Base-by-base conservation (phyloP, 2,888 invertebrate genomes). In the Nematopogon swammerdamellus region DNA sequence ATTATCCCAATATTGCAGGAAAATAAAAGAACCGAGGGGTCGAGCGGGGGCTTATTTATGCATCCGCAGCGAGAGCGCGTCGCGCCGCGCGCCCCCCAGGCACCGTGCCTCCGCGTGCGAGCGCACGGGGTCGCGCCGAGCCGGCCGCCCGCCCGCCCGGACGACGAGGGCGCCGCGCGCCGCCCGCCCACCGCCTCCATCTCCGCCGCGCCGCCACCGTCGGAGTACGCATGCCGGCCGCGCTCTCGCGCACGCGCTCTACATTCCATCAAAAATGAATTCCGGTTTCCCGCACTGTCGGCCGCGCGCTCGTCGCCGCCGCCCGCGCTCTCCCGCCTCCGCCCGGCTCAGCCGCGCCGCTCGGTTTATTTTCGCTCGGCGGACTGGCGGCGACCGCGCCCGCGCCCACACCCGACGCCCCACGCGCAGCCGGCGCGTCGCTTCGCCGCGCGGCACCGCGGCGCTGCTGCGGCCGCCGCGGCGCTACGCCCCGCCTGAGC, bases 321-420 rank as follows among this genome's bases (percentile, higher is more conserved):
- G 69, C 64, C 65, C 51, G 48, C 48, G 42, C 49, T 3, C 19
- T 19, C 45, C n/a, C n/a, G n/a, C n/a, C n/a, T n/a, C n/a, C n/a
- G n/a, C n/a, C n/a, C n/a, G n/a, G n/a, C n/a, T n/a, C n/a, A n/a
- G n/a, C 45, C 48, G 48, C 44, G 25, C 68, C 67, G 59, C 58
- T 59, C 60, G 60, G 56, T 44, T 19, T 61, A 58, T 58, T 58
- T 58, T 56, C 57, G 60, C 58, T n/a, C n/a, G n/a, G n/a, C n/a
- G n/a, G n/a, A n/a, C n/a, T n/a, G n/a, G n/a, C 58, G 61, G 62
- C 60, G 59, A 58, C 59, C 59, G 60, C 59, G 60, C 56, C 61
- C 65, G 64, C 65, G 63, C 63, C 65, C 64, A 52, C 55, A 56
- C 49, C 64, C 91, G 91, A 60, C 61, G 36, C 11, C 14, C 11